phyloP scores from a whole-genome alignment of 1,140 invertebrate species.

The Caenorhabditis elegans region DNA sequence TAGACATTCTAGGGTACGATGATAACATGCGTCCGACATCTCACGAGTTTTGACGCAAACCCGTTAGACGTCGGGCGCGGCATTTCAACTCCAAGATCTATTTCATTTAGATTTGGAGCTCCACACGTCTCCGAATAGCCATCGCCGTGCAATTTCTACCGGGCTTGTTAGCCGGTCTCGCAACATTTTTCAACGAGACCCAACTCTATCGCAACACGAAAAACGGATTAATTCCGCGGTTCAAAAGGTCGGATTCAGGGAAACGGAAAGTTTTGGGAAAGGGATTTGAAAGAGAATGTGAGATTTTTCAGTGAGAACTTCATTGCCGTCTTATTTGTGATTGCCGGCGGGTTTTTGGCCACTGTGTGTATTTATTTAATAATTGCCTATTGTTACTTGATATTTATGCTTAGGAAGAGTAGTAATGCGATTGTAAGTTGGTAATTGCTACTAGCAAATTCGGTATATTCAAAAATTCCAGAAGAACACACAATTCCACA shows the following conservation, averaged over 20 bases:
- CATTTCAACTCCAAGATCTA: neutral
- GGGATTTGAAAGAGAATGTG: neutral
- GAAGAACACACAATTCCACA: neutral
- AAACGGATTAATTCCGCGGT: constrained; percentile 13
- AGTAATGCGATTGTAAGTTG: constrained; percentile 3
- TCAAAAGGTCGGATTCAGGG: constrained; percentile 26
- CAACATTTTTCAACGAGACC: constrained; percentile 10
- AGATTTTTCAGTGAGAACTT: neutral
- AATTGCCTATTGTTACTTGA: constrained; percentile 22
- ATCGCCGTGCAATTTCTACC: neutral
- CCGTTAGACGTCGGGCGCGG: neutral
- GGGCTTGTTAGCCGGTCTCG: neutral
- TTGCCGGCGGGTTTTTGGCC: neutral
- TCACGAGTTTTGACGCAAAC: too few relatives aligned
- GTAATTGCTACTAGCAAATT: neutral
- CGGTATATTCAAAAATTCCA: neutral
- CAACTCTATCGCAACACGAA: neutral
- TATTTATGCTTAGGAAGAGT: neutral
- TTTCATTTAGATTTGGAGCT: neutral
- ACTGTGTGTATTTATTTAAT: constrained; percentile 14
- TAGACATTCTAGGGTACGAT: neutral
- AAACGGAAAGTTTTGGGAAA: neutral
- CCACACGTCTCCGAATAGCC: neutral
- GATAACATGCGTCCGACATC: too few relatives aligned
- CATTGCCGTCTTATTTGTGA: neutral